These are phyloP conservation scores for Tenodera sinensis DNA, from an alignment of 2,888 invertebrate species.

Conservation along the genomic window DNA sequence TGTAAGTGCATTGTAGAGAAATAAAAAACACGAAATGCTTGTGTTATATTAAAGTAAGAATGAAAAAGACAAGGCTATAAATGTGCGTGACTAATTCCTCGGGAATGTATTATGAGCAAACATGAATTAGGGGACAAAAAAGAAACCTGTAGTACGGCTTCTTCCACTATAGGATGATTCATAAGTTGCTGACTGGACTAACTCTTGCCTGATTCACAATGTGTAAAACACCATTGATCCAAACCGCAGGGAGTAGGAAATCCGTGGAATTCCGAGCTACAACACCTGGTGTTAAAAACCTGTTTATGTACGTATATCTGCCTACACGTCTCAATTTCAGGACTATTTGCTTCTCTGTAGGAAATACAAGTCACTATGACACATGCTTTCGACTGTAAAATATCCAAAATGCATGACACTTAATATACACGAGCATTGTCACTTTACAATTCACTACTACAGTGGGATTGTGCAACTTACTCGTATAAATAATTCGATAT, in stretches of 20 bases:
- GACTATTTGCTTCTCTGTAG: no score
- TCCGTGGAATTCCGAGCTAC: neutral
- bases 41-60: neutral
- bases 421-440: no score
- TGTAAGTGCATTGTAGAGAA: neutral
- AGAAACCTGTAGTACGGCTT: neutral
- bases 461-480: no score
- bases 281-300: neutral
- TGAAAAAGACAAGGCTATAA: neutral
- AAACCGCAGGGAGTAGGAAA: neutral
- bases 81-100: neutral
- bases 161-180: neutral
- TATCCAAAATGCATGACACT: no score
- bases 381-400: no score
- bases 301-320: neutral
- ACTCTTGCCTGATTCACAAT: neutral
- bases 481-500: no score
- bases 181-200: neutral
- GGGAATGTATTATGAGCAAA: neutral
- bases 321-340: no score
- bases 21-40: neutral
- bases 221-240: neutral
- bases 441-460: no score
- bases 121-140: neutral
- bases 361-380: no score